A percentile compares a stretch with the other conserved stretches of the same genome.
phyloP scores from a whole-genome alignment of 1,140 invertebrate genomes.

The Drosophila fuyamai region DNA sequence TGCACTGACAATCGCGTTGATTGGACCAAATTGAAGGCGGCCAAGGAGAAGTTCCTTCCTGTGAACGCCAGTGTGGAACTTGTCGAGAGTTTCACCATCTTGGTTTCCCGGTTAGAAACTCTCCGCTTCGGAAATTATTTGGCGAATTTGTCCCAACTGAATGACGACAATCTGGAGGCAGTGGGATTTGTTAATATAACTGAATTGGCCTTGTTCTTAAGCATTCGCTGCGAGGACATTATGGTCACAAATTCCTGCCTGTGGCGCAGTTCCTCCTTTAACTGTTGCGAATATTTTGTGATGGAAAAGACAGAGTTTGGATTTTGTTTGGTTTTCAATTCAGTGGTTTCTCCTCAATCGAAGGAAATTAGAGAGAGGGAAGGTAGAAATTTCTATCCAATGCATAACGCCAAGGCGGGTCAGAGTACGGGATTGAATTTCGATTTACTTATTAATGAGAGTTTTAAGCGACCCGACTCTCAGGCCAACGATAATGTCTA shows the following conservation, averaged over 20 bases:
- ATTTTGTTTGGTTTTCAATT: slow-evolving; percentile 69
- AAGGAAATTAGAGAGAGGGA: slow-evolving; percentile 23
- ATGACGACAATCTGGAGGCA: slow-evolving; percentile 64
- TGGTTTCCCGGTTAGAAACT: slow-evolving; percentile 58
- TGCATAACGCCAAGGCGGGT: slow-evolving; percentile 69
- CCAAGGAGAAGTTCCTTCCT: slow-evolving; percentile 65
- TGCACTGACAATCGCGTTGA: slow-evolving; percentile 87
- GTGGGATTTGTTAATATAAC: slow-evolving; percentile 59
- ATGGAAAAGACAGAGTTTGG: slow-evolving; percentile 72
- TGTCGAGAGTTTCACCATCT: slow-evolving; percentile 30
- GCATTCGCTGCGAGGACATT: slow-evolving; percentile 56
- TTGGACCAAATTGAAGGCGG: slow-evolving; percentile 66
- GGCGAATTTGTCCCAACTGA: slow-evolving; percentile 39
- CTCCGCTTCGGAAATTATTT: slow-evolving; percentile 57
- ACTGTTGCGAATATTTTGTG: slow-evolving; percentile 70
- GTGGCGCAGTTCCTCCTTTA: slow-evolving; percentile 57
- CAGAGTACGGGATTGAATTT: slow-evolving; percentile 67
- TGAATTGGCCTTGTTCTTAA: slow-evolving; percentile 37
- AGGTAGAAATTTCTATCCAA: slow-evolving; percentile 58
- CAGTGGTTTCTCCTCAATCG: slow-evolving; percentile 47
- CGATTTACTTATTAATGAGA: slow-evolving; percentile 41
- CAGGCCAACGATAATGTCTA: slow-evolving; percentile 63
- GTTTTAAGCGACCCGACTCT: slow-evolving; percentile 54
- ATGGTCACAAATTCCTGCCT: slow-evolving; percentile 40
- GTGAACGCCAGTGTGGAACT: slow-evolving; percentile 50